Percentiles rank a stretch among this genome's conserved stretches.
Evolutionary conservation across 2,797 vertebrate genomes (phyloP).

Genomic region (Podarcis lilfordi): DNA sequence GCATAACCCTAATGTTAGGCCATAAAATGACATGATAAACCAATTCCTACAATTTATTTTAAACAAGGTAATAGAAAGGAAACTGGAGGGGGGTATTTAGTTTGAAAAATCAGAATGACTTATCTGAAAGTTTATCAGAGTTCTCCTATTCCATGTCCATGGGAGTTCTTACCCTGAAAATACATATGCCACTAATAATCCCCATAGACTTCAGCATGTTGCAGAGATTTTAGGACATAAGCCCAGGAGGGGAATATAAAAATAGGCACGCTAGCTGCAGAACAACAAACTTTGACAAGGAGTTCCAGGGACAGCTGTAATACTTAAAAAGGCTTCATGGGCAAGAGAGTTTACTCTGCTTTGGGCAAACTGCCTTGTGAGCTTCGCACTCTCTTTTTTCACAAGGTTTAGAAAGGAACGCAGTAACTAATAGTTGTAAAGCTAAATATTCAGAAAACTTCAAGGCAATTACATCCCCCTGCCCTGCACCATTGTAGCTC

Average conservation of each 20-base stretch:
- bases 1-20: no score
- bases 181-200: neutral
- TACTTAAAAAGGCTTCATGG: constrained; percentile 24
- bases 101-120: neutral
- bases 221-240: neutral
- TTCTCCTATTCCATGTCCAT: neutral
- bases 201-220: neutral
- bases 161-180: neutral
- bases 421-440: neutral
- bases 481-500: neutral
- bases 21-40: neutral
- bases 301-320: constrained; percentile 16
- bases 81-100: neutral
- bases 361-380: constrained; percentile 19
- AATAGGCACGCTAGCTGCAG: constrained; percentile 7
- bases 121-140: neutral
- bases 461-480: neutral
- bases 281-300: constrained; percentile 4
- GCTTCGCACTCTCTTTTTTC: neutral
- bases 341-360: constrained; percentile 9
- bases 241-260: constrained; percentile 12
- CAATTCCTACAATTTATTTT: neutral
- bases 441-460: neutral
- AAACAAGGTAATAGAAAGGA: neutral
- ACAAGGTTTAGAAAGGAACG: neutral